These are phyloP conservation scores for Guaruba guarouba DNA, from an alignment of 2,113 vertebrate species.

Conservation along the genomic window DNA sequence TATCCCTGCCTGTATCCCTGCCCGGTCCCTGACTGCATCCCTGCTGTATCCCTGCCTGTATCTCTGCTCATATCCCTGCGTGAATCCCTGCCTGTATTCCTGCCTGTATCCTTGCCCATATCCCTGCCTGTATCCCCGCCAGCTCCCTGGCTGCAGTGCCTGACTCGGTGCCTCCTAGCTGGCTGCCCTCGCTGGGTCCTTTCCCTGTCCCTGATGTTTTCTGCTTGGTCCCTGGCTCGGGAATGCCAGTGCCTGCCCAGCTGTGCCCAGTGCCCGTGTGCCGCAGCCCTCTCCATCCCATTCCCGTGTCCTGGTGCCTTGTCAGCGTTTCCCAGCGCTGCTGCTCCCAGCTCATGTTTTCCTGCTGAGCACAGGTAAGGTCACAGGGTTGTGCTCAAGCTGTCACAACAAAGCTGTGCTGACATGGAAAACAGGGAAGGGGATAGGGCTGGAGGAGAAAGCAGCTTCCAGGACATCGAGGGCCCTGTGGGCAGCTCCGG, in stretches of 20 bases:
- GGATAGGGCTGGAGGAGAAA: not conserved
- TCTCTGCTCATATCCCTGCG: not conserved
- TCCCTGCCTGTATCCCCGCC: not conserved
- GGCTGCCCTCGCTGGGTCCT: not conserved
- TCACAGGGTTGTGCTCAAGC: not conserved
- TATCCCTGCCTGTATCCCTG: not conserved
- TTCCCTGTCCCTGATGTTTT: not conserved
- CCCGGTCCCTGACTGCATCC: not conserved
- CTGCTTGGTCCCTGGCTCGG: not conserved
- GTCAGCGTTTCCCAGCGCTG: not conserved
- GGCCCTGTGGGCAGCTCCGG: not conserved
- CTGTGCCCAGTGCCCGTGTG: not conserved
- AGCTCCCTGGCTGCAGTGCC: not conserved
- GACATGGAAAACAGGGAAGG: not conserved
- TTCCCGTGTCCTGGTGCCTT: not conserved
- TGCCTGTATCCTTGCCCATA: not conserved
- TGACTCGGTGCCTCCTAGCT: accelerated
- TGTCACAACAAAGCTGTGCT: not conserved
- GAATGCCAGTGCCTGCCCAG: not conserved
- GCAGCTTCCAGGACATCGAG: not conserved
- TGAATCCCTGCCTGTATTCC: not conserved
- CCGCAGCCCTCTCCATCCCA: not conserved
- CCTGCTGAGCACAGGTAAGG: not conserved
- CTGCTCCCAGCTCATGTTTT: not conserved
- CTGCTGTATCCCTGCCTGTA: not conserved